phyloP scores from a whole-genome alignment of 1,140 invertebrate species.

The Agrypnia vestita region DNA sequence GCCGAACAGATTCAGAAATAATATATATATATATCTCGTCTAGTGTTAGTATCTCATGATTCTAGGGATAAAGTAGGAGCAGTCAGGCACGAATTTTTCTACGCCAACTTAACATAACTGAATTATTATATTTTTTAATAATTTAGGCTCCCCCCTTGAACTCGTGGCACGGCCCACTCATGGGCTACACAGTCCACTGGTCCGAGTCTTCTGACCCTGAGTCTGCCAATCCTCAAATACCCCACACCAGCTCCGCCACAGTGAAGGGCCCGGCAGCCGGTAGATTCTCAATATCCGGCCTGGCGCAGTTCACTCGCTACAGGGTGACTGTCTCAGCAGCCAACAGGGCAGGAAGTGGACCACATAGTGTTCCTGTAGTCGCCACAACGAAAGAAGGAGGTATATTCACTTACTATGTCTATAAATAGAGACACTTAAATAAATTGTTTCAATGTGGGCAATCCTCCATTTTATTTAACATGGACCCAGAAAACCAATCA shows the following conservation, averaged over 20 bases:
- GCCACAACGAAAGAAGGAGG: conserved; percentile 90
- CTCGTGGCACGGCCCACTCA: conserved; percentile 82
- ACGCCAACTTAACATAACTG: background rate
- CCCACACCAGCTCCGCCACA: conserved; percentile 64
- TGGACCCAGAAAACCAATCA: no score
- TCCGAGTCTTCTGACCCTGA: conserved; percentile 65
- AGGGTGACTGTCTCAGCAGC: conserved; percentile 87
- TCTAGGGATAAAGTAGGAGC: no score
- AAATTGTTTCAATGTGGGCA: background rate
- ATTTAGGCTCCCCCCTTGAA: conserved; percentile 77
- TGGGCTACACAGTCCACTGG: conserved; percentile 81
- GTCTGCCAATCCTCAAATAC: conserved; percentile 29
- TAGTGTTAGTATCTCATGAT: no score
- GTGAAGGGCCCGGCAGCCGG: conserved; percentile 79
- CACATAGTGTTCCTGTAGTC: conserved; percentile 80
- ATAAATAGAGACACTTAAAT: background rate
- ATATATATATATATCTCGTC: no score
- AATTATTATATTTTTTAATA: conserved; percentile 4
- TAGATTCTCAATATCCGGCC: conserved; percentile 78
- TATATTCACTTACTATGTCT: conserved; percentile 63
- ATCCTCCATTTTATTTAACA: background rate
- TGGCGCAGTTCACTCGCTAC: conserved; percentile 88
- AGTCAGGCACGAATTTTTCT: no score
- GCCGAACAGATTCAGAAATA: no score
- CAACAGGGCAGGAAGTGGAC: conserved; percentile 90